Evolutionary conservation across 2,113 vertebrate species (phyloP), one percentile per base, ranked within the genome.

Genomic region (Oncorhynchus keta): DNA sequence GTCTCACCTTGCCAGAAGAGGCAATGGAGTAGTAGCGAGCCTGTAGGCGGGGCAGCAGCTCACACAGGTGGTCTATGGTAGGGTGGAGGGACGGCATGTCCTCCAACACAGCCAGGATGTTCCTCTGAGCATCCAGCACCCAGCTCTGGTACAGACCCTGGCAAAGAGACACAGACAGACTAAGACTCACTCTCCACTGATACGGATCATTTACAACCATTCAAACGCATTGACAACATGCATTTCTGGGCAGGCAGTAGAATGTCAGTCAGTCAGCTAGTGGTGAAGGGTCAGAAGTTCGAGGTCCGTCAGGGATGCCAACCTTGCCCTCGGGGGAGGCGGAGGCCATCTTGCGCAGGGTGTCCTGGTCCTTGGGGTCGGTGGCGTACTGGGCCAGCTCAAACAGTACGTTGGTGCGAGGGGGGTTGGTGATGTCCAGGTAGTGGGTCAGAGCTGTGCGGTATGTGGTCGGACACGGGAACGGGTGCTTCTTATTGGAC

Each of bases 1-100:
- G n/a, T 62, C 61, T 79, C 78, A 96, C 95, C 94, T 95, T 96
- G 81, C 94, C 94, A 35, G 95, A 95, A 0, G 95, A 96, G 77
- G 95, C 95, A 0, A 96, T 95, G 81, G 95, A 96, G 76, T 96
- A 96, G 87, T 96, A 96, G 5, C 95, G 95, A 1, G 95, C 95
- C 90, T 96, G 95, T 30, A 96, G 88, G 5, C 95, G 92, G 0
- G 95, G 95, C 76, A 96, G 84, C 20, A 96, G 93, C 88, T 96
- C 95, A 1, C 95, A 96, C 68, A 96, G 79, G 87, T 96, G 95
- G 84, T 96, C 95, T 0, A 95, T 90, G 72, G 95, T 93, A 0
- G 95, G 95, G 1, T 83, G 90, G 80, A 96, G 86, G 0, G 95
- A 95, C 0, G 92, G 89, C 72, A 91, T 89, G 85, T 96, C 95